A percentile compares a stretch with the other conserved stretches of the same genome.
Conservation (phyloP, 2,113 vertebrate species). For the Polypterus senegalus region DNA sequence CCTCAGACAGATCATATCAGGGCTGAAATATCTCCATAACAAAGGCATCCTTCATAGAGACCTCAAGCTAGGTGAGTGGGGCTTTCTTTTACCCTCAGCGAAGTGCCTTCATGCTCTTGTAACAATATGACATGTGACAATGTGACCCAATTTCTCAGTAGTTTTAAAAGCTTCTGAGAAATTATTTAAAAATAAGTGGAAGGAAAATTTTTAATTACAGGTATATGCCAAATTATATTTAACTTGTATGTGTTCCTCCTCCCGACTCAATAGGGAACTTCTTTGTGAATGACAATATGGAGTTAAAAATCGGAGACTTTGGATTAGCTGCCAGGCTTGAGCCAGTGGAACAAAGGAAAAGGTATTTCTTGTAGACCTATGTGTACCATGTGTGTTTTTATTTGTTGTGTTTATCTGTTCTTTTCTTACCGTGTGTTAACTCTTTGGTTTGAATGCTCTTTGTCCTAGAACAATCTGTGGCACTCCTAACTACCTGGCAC, state of each 20-base stretch:
- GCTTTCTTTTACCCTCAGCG: background rate
- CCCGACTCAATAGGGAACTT: constrained; percentile 68
- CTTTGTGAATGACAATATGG: constrained; percentile 97
- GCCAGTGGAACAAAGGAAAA: constrained; percentile 78
- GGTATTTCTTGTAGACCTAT: constrained; percentile 39
- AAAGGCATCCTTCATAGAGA: constrained; percentile 86
- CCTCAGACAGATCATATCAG: constrained; percentile 87
- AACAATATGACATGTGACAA: background rate
- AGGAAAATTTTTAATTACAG: too few relatives aligned
- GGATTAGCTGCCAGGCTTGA: constrained; percentile 82
- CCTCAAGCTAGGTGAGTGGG: constrained; percentile 77
- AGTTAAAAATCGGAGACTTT: constrained; percentile 89
- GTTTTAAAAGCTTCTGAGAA: too few relatives aligned
- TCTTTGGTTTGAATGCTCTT: background rate
- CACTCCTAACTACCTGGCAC: constrained; percentile 96
- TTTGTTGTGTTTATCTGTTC: background rate
- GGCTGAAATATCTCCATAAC: constrained; percentile 90
- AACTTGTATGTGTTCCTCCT: background rate
- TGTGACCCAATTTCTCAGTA: background rate
- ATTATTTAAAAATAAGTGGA: too few relatives aligned
- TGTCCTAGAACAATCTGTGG: constrained; percentile 87
- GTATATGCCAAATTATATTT: too few relatives aligned
- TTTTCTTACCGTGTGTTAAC: background rate
- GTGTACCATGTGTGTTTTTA: background rate
- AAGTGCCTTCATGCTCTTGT: background rate